Evolutionary conservation across 2,888 invertebrate species (phyloP), one percentile per base, ranked within the genome.

Genomic region (Trichacis sp.): DNA sequence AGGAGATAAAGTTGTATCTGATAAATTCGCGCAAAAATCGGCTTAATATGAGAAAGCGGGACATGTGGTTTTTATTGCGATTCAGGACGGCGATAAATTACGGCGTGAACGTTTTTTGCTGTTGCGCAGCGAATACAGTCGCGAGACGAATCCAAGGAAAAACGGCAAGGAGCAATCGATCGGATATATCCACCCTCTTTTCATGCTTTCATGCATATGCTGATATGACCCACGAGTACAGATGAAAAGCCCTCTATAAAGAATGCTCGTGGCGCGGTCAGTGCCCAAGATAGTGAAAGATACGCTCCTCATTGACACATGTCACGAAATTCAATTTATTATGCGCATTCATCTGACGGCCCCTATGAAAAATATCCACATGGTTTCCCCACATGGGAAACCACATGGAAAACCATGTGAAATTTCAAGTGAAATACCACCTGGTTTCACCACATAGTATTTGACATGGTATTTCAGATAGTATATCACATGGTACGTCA

Each of bases 191-290:
- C 71, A 76, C 78, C 78, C 77, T 77, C 72, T n/a, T 24, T 8
- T 24, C 24, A 8, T 24, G 24, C 71, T 77, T 77, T 77, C 77
- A 78, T 78, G 73, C 78, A 78, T 78, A 78, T 78, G 78, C 76
- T 76, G 77, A 78, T 78, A 71, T 73, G 75, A 73, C 73, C 75
- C 73, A 69, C 72, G 62, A 62, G 57, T 63, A 24, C 24, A 24
- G 24, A 24, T 5, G 8, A 42, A 59, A 43, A 62, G 51, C 53
- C 50, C 60, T 54, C 64, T 62, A n/a, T n/a, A n/a, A n/a, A n/a
- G n/a, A n/a, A n/a, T 57, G 47, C 55, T 54, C 24, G 24, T 24
- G 24, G 58, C 59, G 60, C 58, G 71, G 72, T 69, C 69, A 71
- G 50, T 53, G 59, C 62, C 43, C 64, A 62, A 63, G 50, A 64